Conservation (phyloP, 2,113 vertebrate genomes). For the Anser cygnoides region DNA sequence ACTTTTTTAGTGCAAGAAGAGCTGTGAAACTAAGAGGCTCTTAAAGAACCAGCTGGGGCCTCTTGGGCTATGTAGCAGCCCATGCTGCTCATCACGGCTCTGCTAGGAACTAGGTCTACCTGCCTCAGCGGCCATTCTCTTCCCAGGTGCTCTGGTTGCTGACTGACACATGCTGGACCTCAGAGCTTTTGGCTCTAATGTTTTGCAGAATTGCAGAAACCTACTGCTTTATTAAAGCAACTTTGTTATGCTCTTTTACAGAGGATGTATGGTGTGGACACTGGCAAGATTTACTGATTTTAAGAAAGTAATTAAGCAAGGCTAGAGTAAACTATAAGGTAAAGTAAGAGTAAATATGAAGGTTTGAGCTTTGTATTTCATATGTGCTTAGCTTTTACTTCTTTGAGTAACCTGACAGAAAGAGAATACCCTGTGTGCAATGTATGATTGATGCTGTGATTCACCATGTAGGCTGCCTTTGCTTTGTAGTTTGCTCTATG, state of each 20-base stretch:
- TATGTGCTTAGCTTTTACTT: not conserved
- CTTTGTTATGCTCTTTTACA: not conserved
- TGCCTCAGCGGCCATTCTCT: accelerated
- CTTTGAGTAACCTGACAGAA: not conserved
- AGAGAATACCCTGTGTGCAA: not conserved
- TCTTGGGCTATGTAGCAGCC: not conserved
- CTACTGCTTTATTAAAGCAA: not conserved
- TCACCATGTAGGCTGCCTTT: not conserved
- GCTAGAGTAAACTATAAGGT: not conserved
- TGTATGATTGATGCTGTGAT: not conserved
- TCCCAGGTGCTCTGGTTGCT: not conserved
- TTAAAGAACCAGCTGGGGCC: not conserved
- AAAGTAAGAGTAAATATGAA: not conserved
- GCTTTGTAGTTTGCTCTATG: not conserved
- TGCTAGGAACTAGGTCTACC: not conserved
- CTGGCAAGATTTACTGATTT: not conserved
- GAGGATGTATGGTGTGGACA: not conserved
- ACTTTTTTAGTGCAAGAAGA: not conserved
- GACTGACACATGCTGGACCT: not conserved
- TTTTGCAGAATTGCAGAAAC: not conserved
- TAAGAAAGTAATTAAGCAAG: not conserved
- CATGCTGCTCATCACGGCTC: not conserved
- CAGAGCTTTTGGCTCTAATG: not conserved
- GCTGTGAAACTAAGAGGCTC: not conserved
- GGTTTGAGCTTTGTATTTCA: not conserved